Conservation (phyloP, 2,888 invertebrate genomes). For the Deilephila porcellus region DNA sequence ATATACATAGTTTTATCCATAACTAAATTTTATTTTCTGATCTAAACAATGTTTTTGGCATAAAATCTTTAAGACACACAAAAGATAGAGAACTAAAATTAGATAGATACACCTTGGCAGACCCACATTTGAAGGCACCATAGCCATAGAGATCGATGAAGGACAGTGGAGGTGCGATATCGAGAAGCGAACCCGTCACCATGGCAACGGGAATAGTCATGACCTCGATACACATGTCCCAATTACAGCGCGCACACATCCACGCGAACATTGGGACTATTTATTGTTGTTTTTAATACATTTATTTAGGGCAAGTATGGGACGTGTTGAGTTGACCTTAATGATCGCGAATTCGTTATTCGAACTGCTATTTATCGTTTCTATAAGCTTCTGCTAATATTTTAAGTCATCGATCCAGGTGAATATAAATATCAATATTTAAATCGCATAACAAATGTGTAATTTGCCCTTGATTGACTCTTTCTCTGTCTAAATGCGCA, state of each 20-base stretch:
- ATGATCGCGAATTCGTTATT: background rate
- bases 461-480: no score
- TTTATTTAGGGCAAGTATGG: constrained; percentile 6
- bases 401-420: no score
- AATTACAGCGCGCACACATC: constrained; percentile 22
- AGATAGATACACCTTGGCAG: background rate
- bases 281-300: constrained; percentile 27
- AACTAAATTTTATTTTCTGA: no score
- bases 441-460: no score
- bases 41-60: no score
- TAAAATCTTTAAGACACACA: no score
- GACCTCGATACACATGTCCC: constrained; percentile 31
- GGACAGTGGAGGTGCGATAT: constrained; percentile 9
- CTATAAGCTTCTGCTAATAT: no score
- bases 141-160: background rate
- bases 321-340: background rate
- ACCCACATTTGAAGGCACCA: background rate
- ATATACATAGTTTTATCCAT: no score
- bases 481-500: no score
- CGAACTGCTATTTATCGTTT: background rate
- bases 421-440: no score
- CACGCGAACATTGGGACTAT: background rate
- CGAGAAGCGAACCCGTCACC: constrained; percentile 14
- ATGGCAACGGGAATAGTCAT: constrained; percentile 25
- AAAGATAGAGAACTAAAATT: no score